phyloP scores from a whole-genome alignment of 2,797 vertebrate species.

The Huso huso region DNA sequence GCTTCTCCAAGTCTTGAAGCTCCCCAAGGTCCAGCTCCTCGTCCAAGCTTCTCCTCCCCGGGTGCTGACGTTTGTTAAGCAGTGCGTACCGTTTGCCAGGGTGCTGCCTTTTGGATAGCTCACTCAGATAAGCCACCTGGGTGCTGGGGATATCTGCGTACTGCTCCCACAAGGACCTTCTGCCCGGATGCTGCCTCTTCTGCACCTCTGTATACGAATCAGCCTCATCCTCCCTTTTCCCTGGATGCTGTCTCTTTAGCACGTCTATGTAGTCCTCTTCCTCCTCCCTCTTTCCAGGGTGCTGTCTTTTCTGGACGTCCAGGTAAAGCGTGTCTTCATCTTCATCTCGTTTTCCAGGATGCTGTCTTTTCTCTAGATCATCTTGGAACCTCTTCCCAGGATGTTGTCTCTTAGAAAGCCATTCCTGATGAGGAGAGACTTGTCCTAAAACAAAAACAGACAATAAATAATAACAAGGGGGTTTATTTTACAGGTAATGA shows the following conservation, averaged over 20 bases:
- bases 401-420: conserved; percentile 73
- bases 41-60: conserved; percentile 54
- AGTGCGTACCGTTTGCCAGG: conserved; percentile 64
- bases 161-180: conserved; percentile 48
- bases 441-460: conserved; percentile 41
- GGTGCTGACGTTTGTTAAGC: conserved; percentile 63
- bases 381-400: conserved; percentile 54
- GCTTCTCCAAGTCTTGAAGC: conserved; percentile 56
- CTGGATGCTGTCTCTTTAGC: conserved; percentile 67
- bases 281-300: conserved; percentile 40
- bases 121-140: conserved; percentile 38
- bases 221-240: conserved; percentile 60
- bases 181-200: conserved; percentile 75
- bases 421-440: conserved; percentile 43
- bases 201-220: conserved; percentile 44
- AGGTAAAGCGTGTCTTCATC: conserved; percentile 40
- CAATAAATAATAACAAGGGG: background rate
- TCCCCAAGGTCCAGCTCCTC: conserved; percentile 43
- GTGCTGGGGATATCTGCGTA: conserved; percentile 39
- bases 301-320: conserved; percentile 38
- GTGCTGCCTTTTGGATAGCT: conserved; percentile 73
- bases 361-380: conserved; percentile 61
- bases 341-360: conserved; percentile 65
- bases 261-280: conserved; percentile 38
- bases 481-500: too few relatives aligned